Percentiles rank a stretch among this genome's conserved stretches.
Evolutionary conservation across 2,113 vertebrate species (phyloP).

Genomic region (Pterocles gutturalis): DNA sequence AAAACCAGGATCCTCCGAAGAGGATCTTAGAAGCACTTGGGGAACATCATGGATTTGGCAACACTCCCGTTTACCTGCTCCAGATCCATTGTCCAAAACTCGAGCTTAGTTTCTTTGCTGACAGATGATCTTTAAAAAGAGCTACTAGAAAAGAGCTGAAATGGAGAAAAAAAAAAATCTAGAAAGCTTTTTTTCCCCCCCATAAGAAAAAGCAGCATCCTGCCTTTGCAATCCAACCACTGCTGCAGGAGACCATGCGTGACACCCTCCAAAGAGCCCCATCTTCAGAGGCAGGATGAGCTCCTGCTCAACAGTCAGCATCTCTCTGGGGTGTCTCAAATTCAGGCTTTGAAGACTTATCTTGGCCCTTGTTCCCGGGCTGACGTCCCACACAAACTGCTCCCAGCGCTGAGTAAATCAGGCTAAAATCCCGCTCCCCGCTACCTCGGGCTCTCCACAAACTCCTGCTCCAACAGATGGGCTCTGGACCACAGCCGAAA

Average conservation of each 20-base stretch:
- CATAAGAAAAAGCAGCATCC: neutral
- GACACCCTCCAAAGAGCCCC: neutral
- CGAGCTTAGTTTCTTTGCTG: neutral
- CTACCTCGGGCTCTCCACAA: neutral
- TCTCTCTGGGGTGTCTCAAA: neutral
- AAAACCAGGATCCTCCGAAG: neutral
- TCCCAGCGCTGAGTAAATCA: neutral
- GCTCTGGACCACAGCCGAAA: neutral
- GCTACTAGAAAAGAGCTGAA: neutral
- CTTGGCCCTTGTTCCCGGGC: neutral
- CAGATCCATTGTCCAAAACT: neutral
- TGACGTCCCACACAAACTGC: neutral
- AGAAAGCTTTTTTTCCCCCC: no score
- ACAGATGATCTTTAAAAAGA: neutral
- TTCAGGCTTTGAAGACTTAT: neutral
- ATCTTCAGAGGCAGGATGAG: neutral
- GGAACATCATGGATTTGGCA: neutral
- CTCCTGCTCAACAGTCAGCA: neutral
- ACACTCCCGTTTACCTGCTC: neutral
- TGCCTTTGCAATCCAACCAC: neutral
- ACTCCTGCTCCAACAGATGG: neutral
- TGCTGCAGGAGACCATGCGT: rapidly evolving
- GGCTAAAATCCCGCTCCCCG: neutral
- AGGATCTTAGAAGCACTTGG: neutral
- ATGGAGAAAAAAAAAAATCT: neutral